phyloP scores from a whole-genome alignment of 2,888 invertebrate genomes.

The Mellilla xanthometata region DNA sequence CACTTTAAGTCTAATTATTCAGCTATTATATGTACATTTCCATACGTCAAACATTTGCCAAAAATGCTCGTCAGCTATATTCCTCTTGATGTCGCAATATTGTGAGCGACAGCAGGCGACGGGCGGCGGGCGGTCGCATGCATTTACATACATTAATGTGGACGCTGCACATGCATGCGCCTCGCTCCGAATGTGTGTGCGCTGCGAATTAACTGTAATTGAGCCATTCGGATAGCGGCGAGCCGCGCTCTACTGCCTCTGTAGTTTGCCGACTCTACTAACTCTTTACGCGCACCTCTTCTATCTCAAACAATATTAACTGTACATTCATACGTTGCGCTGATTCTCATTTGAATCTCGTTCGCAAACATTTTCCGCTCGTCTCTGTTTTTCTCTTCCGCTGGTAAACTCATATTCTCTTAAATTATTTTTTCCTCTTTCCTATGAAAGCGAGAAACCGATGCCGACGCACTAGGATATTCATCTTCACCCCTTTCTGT shows the following conservation, averaged over 20 bases:
- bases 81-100: conserved; percentile 80
- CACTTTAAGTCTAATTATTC: too few relatives aligned
- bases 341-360: conserved; percentile 14
- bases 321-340: conserved; percentile 30
- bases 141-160: conserved; percentile 81
- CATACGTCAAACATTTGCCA: conserved; percentile 74
- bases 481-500: conserved; percentile 78
- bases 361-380: conserved; percentile 10
- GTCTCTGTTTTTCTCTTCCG: conserved; percentile 19
- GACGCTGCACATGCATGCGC: conserved; percentile 74
- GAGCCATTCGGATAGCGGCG: conserved; percentile 77
- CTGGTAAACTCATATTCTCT: conserved; percentile 29
- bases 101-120: conserved; percentile 70
- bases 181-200: conserved; percentile 75
- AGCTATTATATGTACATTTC: conserved; percentile 49
- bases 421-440: conserved; percentile 31
- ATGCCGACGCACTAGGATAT: conserved; percentile 62
- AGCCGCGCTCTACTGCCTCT: conserved; percentile 64
- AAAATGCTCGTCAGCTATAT: conserved; percentile 75
- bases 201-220: conserved; percentile 81
- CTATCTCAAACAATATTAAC: conserved; percentile 40
- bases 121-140: conserved; percentile 75
- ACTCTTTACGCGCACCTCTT: conserved; percentile 35
- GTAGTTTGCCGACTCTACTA: conserved; percentile 51
- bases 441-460: conserved; percentile 50